Base-by-base conservation (phyloP, 2,888 invertebrate genomes). In the Chymomyza procnemis region DNA sequence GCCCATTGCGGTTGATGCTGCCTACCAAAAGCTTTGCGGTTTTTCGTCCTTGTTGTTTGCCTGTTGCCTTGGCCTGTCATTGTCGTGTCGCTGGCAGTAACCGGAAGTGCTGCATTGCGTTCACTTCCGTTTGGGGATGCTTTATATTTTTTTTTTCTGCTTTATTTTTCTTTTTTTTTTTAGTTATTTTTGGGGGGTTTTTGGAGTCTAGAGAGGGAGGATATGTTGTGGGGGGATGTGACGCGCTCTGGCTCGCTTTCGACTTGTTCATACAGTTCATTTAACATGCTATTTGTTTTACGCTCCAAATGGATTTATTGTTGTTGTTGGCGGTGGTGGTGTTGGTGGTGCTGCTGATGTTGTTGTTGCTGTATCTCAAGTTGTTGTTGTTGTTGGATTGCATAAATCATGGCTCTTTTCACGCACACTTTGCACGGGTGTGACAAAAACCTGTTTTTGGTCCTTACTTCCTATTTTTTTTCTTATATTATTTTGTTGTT, bases 251-350 rank as follows among this genome's bases (percentile, higher is more conserved):
- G n/a, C 46, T 19, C 46, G 60, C 58, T 56, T 52, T 63, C 41
- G 52, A 54, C 34, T 58, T 57, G 55, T 59, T 21, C 50, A 48
- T 64, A 16, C 74, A 66, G 73, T 65, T 73, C 73, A 73, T 73
- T 73, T 73, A 73, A 73, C 74, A 73, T 73, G 73, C 73, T 69
- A 73, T 73, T 73, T 73, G 73, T 73, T 65, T 63, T 74, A 52
- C 64, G 18, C 60, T 68, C 61, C 69, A 58, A 73, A 73, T 66
- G 69, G 65, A 73, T 73, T 73, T 69, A 69, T 4, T 73, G 64
- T 67, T 73, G 73, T 48, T 22, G 22, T 55, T 55, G 12, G 22
- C 4, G 12, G 5, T 26, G 5, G 3, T 55, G 3, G 1, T 14
- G 55, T 55, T 22, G 12, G 8, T 47, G 64, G 64, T 73, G 73